Conservation (phyloP, 2,797 vertebrate genomes). For the Arrhamphus sclerolepis region DNA sequence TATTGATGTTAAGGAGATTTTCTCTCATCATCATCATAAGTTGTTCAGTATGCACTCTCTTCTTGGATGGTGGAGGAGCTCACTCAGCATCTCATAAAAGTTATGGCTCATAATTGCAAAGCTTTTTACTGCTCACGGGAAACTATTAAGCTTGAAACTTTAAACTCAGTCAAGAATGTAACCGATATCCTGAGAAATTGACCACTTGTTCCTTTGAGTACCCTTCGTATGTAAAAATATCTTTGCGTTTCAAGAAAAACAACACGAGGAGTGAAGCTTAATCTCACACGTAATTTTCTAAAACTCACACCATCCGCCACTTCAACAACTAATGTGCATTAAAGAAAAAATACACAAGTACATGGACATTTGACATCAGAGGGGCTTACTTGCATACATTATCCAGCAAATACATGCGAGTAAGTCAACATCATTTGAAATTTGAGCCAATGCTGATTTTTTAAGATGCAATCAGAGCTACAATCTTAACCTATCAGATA, state of each 20-base stretch:
- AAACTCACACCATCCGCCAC: constrained; percentile 10
- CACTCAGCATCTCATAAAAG: constrained; percentile 62
- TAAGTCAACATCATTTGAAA: no score
- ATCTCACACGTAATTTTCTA: constrained; percentile 37
- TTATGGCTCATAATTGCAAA: constrained; percentile 64
- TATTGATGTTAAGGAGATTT: constrained; percentile 61
- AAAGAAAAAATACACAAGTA: not conserved
- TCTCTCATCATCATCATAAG: constrained; percentile 50
- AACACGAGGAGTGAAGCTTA: constrained; percentile 36
- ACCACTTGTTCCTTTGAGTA: constrained; percentile 36
- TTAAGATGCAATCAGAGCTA: no score
- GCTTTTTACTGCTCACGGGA: constrained; percentile 58
- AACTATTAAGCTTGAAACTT: constrained; percentile 57
- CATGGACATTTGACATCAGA: no score
- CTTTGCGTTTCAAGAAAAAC: constrained; percentile 37
- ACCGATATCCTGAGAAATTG: constrained; percentile 47
- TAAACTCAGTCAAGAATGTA: constrained; percentile 49
- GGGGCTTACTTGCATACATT: no score
- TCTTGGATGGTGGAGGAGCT: constrained; percentile 32
- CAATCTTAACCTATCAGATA: no score
- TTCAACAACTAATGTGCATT: constrained; percentile 8
- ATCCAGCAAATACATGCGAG: not conserved
- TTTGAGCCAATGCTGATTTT: no score
- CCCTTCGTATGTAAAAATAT: constrained; percentile 34
- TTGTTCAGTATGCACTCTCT: constrained; percentile 23